Evolutionary conservation across 2,113 vertebrate genomes (phyloP).

Genomic region (Hyperopisus bebe): DNA sequence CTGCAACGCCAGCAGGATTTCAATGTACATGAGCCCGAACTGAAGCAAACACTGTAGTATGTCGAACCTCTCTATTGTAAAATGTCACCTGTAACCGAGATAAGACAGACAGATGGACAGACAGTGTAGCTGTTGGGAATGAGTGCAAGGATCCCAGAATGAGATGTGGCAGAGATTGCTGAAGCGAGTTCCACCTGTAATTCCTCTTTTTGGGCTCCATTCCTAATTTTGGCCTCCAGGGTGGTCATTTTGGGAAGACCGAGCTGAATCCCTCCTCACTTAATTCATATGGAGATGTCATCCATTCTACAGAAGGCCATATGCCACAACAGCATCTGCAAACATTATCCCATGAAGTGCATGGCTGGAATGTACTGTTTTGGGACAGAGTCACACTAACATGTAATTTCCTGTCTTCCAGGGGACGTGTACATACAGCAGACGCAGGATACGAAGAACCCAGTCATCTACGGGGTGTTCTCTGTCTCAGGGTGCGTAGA

Average conservation of each 20-base stretch:
- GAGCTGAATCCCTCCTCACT: not conserved
- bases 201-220: not conserved
- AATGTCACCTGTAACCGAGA: not conserved
- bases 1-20: not conserved
- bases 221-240: not conserved
- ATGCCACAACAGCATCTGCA: not conserved
- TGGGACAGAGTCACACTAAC: not conserved
- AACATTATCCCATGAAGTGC: not conserved
- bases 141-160: not conserved
- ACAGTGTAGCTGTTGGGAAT: not conserved
- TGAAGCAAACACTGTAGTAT: not conserved
- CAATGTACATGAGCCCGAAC: not conserved
- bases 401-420: constrained; percentile 44
- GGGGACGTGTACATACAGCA: constrained; percentile 95
- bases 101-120: not conserved
- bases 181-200: not conserved
- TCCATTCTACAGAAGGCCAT: not conserved
- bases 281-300: not conserved
- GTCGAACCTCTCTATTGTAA: not conserved
- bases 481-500: constrained; percentile 83
- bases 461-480: constrained; percentile 90
- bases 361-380: constrained; percentile 21
- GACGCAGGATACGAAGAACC: constrained; percentile 91
- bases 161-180: not conserved
- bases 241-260: not conserved